Conservation (phyloP, 2,113 vertebrate genomes). For the Apteryx owenii region DNA sequence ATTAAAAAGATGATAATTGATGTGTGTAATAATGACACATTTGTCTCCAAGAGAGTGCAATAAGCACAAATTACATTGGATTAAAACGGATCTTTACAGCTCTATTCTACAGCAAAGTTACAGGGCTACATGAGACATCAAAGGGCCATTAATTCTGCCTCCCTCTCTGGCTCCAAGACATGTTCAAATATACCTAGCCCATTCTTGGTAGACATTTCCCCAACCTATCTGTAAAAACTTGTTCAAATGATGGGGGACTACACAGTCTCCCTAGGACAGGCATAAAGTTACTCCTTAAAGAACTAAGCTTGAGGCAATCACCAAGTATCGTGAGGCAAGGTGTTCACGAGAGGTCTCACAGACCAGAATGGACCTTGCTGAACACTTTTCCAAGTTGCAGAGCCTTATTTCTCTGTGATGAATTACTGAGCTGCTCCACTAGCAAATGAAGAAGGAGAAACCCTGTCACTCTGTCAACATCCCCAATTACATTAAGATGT, state of each 20-base stretch:
- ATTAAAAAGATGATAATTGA: slow-evolving; percentile 10
- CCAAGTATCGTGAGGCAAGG: neutral
- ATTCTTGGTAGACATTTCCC: neutral
- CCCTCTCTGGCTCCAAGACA: neutral
- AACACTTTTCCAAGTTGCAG: neutral
- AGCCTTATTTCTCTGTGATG: neutral
- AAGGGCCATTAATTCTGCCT: slow-evolving; percentile 9
- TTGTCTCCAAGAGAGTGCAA: neutral
- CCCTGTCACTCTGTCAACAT: neutral
- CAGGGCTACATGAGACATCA: neutral
- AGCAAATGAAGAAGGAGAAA: neutral
- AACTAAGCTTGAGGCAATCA: neutral
- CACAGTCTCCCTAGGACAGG: neutral
- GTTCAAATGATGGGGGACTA: neutral
- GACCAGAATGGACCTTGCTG: neutral
- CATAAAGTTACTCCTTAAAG: neutral
- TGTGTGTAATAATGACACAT: neutral
- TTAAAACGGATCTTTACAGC: slow-evolving; percentile 13
- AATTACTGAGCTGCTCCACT: neutral
- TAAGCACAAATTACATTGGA: neutral
- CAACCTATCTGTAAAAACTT: neutral
- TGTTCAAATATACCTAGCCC: neutral
- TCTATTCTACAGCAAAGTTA: neutral
- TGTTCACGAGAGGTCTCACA: neutral
- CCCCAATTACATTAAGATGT: accelerated